Evolutionary conservation across 2,113 vertebrate species (phyloP).

Genomic region (Stercorarius parasiticus): DNA sequence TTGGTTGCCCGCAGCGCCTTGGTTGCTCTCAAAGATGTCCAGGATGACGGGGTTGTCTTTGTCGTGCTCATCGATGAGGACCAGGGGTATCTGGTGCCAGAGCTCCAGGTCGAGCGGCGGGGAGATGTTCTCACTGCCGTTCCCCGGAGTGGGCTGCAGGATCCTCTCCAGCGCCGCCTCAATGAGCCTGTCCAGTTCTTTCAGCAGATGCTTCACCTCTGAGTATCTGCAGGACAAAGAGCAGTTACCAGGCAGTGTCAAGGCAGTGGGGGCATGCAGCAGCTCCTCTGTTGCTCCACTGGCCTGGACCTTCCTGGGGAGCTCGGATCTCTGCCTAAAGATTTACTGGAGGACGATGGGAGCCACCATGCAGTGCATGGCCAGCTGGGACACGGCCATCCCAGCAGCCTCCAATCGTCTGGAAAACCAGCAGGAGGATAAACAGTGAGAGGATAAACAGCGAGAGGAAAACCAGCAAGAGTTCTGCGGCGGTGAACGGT

Average conservation of each 20-base stretch:
- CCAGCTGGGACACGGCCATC: accelerated
- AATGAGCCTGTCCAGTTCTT: slow-evolving; percentile 77
- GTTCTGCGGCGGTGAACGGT: background rate
- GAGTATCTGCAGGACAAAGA: slow-evolving; percentile 69
- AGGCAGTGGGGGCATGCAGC: accelerated
- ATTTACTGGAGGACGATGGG: accelerated
- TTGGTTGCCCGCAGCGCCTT: accelerated
- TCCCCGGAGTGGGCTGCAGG: slow-evolving; percentile 15
- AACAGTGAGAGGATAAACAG: too few species aligned
- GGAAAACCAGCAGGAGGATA: too few species aligned
- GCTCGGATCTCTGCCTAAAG: accelerated
- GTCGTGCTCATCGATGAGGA: slow-evolving; percentile 72
- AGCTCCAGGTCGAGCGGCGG: slow-evolving; percentile 23
- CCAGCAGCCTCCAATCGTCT: background rate
- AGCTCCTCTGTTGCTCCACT: accelerated
- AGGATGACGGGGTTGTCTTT: slow-evolving; percentile 52
- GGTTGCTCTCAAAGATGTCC: slow-evolving; percentile 66
- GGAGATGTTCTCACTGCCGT: background rate
- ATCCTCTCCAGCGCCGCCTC: slow-evolving; percentile 70
- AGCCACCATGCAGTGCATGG: accelerated
- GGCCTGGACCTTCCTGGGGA: background rate
- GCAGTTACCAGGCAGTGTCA: accelerated
- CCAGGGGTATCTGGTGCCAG: slow-evolving; percentile 78
- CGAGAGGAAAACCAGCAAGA: background rate
- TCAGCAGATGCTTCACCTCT: slow-evolving; percentile 66